Conservation (phyloP, 2,888 invertebrate genomes). For the Papilio gigon region DNA sequence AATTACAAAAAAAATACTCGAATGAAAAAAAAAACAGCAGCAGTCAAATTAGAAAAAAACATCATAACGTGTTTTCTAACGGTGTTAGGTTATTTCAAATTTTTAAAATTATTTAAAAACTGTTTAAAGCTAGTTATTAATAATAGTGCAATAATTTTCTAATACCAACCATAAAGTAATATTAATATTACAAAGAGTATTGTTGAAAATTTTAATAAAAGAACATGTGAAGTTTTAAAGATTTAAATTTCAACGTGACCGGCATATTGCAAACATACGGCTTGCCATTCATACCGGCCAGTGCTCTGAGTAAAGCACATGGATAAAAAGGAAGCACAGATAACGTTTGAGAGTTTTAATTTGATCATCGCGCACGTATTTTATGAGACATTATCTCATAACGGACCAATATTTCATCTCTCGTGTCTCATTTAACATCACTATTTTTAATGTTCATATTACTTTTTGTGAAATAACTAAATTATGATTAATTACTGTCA, state of each 20-base stretch:
- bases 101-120: not conserved
- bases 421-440: constrained; percentile 22
- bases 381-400: constrained; percentile 33
- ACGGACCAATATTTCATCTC: constrained; percentile 36
- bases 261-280: constrained; percentile 17
- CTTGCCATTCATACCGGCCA: constrained; percentile 32
- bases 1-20: constrained; percentile 13
- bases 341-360: constrained; percentile 26
- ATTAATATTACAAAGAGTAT: not conserved
- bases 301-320: constrained; percentile 32
- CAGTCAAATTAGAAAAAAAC: not conserved
- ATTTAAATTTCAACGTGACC: constrained; percentile 1
- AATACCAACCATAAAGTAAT: not conserved
- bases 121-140: no score
- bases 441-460: constrained; percentile 6
- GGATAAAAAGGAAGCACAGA: constrained; percentile 28
- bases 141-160: no score
- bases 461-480: not conserved
- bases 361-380: constrained; percentile 22
- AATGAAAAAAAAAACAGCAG: constrained; percentile 4
- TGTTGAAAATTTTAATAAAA: not conserved
- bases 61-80: not conserved
- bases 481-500: not conserved
- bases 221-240: not conserved
- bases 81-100: not conserved